phyloP scores from a whole-genome alignment of 2,113 vertebrate species.

The Shinisaurus crocodilurus region DNA sequence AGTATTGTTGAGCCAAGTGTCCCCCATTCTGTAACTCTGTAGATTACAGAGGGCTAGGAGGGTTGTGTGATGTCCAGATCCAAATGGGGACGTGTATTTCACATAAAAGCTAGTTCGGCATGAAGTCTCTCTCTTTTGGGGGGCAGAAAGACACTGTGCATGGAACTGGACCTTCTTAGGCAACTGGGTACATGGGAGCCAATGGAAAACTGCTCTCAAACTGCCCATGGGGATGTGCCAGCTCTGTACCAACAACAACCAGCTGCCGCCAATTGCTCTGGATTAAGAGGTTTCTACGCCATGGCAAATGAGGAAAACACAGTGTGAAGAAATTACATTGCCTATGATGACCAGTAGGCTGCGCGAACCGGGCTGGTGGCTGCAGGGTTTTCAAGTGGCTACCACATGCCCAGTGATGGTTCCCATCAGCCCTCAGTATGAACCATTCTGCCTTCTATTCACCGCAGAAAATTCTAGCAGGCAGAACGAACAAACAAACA shows the following conservation, averaged over 20 bases:
- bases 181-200: background rate
- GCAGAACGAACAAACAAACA: background rate
- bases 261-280: background rate
- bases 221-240: no score
- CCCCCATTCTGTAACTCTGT: no score
- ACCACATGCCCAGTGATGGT: background rate
- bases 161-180: background rate
- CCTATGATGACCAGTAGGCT: no score
- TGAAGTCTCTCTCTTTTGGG: background rate
- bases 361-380: background rate
- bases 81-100: background rate
- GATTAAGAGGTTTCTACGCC: background rate
- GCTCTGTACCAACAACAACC: rapidly evolving
- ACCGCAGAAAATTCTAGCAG: background rate
- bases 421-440: no score
- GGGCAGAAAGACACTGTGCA: background rate
- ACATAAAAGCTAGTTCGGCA: background rate
- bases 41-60: background rate
- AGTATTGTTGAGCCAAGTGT: no score
- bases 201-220: background rate
- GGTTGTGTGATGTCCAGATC: background rate
- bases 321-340: background rate
- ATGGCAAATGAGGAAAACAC: background rate
- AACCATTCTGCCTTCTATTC: background rate
- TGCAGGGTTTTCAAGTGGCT: background rate